Percentiles rank a stretch among this genome's conserved stretches.
Evolutionary conservation across 2,797 vertebrate genomes (phyloP).

Genomic region (Heteromormyrus szaboi): DNA sequence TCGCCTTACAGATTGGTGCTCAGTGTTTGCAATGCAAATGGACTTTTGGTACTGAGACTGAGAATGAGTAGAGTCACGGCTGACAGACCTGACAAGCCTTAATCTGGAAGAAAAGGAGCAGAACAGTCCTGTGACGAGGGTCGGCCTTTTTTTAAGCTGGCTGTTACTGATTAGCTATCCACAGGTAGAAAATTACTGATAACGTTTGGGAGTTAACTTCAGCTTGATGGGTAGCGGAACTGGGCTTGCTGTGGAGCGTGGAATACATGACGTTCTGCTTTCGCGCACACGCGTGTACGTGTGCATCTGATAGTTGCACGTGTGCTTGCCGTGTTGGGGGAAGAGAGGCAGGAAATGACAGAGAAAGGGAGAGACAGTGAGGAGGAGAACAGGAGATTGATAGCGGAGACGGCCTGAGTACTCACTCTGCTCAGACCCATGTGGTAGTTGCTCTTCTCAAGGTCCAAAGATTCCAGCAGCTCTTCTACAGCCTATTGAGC

Average conservation of each 20-base stretch:
- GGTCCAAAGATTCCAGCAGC: constrained; percentile 83
- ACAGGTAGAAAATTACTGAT: background rate
- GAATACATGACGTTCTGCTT: background rate
- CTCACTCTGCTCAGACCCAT: constrained; percentile 90
- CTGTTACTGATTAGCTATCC: background rate
- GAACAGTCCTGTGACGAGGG: background rate
- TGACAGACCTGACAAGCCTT: background rate
- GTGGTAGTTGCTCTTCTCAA: constrained; percentile 90
- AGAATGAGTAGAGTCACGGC: background rate
- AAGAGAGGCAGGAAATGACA: background rate
- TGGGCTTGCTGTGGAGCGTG: background rate
- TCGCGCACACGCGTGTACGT: background rate
- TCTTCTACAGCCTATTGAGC: constrained; percentile 81
- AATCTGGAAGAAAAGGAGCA: background rate
- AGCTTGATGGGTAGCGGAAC: background rate
- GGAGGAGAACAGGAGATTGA: background rate
- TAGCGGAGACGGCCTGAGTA: background rate
- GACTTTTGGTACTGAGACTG: background rate
- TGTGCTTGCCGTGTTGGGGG: background rate
- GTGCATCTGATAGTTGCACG: background rate
- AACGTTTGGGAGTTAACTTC: background rate
- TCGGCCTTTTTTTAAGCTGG: background rate
- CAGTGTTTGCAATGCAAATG: background rate
- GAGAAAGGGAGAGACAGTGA: background rate
- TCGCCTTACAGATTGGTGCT: background rate